Base-by-base conservation (phyloP, 2,888 invertebrate species). In the Melieria omissa region DNA sequence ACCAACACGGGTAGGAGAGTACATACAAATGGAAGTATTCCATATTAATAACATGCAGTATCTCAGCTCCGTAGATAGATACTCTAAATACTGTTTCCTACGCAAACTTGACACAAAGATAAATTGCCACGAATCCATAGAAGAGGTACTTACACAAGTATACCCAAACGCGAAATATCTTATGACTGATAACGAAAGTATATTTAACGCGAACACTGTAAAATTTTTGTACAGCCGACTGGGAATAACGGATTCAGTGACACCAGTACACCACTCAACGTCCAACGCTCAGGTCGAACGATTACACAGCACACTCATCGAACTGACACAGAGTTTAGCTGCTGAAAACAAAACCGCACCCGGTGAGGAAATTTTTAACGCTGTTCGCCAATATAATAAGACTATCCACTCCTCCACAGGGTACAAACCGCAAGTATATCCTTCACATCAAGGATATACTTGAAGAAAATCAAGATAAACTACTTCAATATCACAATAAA, bases 81-180 rank as follows among this genome's bases (percentile, higher is more conserved):
- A 61, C 41, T 60, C 46, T 14, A 61, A 71, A 54, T 61, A 66
- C 29, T 62, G 29, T 66, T 71, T 42, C 41, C 14, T 65, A 57
- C 46, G 57, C 14, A 65, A 65, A 65, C 55, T 65, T 42, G 45
- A 55, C 14, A 65, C 54, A 12, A 55, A 65, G 42, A 29, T 57
- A 65, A 12, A 65, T 45, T 65, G 55, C n/a, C 63, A 14, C 47
- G 63, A 29, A 63, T 16, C 46, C 47, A 66, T 71, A 64, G 71
- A 71, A 54, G 66, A 71, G 66, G 12, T 71, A 29, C 54, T 71
- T 12, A 62, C 71, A 54, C 71, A 71, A 47, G 57, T 62, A 57
- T 72, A 67, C 63, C 72, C 67, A 9, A 72, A 72, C 42, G 63
- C 65, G 4, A 62, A 69, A 58, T 58, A 68, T 49, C 14, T 68